A percentile compares a stretch with the other conserved stretches of the same genome.
Conservation (phyloP, 1,140 invertebrate genomes). For the Atopsyche davidsoni region DNA sequence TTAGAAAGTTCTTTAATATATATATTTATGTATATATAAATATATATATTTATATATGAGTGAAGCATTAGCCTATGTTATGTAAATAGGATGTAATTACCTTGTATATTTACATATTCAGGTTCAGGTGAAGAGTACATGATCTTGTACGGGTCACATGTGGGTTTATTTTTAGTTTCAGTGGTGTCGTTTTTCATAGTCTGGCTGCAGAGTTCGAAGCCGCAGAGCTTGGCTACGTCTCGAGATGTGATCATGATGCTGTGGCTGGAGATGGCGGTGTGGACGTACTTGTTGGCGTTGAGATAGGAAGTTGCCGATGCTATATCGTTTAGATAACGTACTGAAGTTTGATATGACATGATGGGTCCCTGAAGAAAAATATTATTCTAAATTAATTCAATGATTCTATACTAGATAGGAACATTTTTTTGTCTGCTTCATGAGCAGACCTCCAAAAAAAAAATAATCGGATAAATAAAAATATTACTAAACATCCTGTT, state of each 20-base stretch:
- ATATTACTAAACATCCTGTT: no score
- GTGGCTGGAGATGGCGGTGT: conserved; percentile 39
- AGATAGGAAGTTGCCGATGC: conserved; percentile 41
- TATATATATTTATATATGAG: no score
- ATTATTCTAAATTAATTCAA: no score
- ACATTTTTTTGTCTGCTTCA: no score
- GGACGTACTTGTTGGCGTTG: conserved; percentile 41
- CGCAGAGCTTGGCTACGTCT: conserved; percentile 41
- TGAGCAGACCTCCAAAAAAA: no score
- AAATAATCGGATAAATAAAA: no score
- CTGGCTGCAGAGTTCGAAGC: conserved; percentile 36
- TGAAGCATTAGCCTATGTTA: background rate
- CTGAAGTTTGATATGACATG: conserved; percentile 37
- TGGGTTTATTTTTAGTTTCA: conserved; percentile 15
- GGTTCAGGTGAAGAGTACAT: conserved; percentile 19
- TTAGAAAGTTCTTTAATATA: no score
- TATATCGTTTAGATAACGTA: conserved; percentile 40
- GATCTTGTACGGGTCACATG: conserved; percentile 13
- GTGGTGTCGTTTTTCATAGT: conserved; percentile 13
- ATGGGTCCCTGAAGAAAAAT: conserved; percentile 36
- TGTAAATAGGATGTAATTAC: conserved; percentile 6
- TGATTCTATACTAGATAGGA: no score
- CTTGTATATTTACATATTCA: conserved; percentile 25
- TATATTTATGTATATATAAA: no score
- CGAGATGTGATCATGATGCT: conserved; percentile 37